These are phyloP conservation scores for Sebastes hubbsi DNA, from an alignment of 2,797 vertebrate species.

Conservation along the genomic window DNA sequence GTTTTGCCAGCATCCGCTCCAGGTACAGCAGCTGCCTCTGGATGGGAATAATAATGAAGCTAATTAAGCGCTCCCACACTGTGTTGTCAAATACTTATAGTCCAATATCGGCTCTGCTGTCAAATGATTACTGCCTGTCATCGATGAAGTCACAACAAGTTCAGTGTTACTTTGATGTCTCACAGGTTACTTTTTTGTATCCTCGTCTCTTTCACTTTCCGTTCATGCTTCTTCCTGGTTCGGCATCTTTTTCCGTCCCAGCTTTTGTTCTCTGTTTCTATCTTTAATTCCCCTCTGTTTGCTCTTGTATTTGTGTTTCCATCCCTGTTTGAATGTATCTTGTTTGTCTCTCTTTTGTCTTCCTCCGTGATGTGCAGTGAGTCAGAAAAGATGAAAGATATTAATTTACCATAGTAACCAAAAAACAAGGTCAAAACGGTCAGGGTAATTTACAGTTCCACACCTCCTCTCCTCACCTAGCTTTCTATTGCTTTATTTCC, in stretches of 20 bases:
- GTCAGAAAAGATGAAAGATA: neutral
- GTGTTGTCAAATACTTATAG: slow-evolving; percentile 51
- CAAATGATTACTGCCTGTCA: slow-evolving; percentile 42
- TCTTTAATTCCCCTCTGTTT: neutral
- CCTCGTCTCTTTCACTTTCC: neutral
- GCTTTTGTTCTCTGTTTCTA: neutral
- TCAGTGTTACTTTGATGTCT: neutral
- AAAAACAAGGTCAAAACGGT: neutral
- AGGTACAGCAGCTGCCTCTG: slow-evolving; percentile 22
- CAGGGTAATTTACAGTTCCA: slow-evolving; percentile 4
- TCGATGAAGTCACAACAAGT: slow-evolving; percentile 21
- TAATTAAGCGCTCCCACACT: slow-evolving; percentile 40
- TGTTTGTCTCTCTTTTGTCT: neutral
- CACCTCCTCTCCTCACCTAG: neutral
- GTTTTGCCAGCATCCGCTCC: neutral
- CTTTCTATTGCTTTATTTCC: neutral
- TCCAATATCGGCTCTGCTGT: slow-evolving; percentile 31
- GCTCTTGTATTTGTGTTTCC: neutral
- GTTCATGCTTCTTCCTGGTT: neutral
- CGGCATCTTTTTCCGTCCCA: neutral
- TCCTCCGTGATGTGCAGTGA: neutral
- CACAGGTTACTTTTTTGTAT: neutral
- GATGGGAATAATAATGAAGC: slow-evolving; percentile 46
- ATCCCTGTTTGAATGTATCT: neutral
- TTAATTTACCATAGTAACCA: neutral